phyloP scores from a whole-genome alignment of 2,113 vertebrate genomes.

The Irena cyanogastra region DNA sequence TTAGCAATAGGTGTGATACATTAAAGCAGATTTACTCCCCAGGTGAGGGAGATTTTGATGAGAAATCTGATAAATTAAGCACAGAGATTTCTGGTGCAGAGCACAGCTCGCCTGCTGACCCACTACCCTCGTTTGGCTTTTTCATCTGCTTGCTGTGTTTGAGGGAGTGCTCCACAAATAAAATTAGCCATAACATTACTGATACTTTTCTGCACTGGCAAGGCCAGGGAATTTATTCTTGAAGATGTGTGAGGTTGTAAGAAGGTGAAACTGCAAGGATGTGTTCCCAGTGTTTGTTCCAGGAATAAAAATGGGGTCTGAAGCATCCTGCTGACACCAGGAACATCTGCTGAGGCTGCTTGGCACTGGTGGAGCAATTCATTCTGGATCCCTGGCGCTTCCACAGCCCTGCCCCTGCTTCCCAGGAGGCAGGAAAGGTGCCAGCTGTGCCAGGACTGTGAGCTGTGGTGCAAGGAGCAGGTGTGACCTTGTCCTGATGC shows the following conservation, averaged over 20 bases:
- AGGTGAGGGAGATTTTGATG: constrained; percentile 17
- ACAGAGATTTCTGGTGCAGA: background rate
- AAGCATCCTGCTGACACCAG: background rate
- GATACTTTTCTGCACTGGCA: background rate
- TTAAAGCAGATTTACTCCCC: constrained; percentile 55
- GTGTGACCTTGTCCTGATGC: background rate
- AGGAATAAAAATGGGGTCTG: background rate
- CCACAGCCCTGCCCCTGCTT: background rate
- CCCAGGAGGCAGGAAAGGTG: background rate
- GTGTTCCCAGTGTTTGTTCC: background rate
- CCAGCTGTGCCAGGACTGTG: background rate
- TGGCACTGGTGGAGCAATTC: background rate
- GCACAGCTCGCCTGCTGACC: background rate
- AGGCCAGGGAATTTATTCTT: background rate
- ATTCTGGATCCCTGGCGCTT: background rate
- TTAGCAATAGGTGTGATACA: constrained; percentile 55
- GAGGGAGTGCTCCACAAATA: background rate
- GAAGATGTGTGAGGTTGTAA: background rate
- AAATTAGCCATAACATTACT: fast-evolving
- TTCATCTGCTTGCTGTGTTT: background rate
- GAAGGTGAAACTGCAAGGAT: background rate
- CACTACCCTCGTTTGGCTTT: background rate
- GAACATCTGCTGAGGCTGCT: background rate
- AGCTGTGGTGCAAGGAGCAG: background rate
- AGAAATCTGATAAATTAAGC: constrained; percentile 44